Conservation (phyloP, 2,888 invertebrate species). For the Idaea straminata region DNA sequence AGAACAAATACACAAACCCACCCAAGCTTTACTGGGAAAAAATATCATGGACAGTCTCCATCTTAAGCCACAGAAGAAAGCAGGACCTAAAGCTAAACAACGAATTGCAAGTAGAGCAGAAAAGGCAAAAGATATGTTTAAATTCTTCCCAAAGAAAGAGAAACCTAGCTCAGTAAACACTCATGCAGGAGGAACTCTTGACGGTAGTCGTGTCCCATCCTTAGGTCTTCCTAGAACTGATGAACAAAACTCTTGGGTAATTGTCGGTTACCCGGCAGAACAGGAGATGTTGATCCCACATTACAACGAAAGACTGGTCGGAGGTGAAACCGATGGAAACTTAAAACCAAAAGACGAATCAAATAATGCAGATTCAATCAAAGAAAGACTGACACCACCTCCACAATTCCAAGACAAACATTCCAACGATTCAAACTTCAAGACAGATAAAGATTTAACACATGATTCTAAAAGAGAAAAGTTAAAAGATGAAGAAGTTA, state of each 20-base stretch:
- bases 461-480: slow-evolving; percentile 73
- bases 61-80: slow-evolving; percentile 70
- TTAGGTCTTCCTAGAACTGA: slow-evolving; percentile 65
- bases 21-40: slow-evolving; percentile 68
- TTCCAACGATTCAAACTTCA: slow-evolving; percentile 56
- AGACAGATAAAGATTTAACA: slow-evolving; percentile 58
- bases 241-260: slow-evolving; percentile 68
- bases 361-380: slow-evolving; percentile 44
- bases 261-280: slow-evolving; percentile 63
- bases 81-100: slow-evolving; percentile 71
- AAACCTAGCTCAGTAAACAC: slow-evolving; percentile 54
- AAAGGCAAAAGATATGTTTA: slow-evolving; percentile 61
- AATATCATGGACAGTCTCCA: slow-evolving; percentile 75
- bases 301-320: slow-evolving; percentile 68
- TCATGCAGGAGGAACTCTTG: slow-evolving; percentile 61
- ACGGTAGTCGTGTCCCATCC: slow-evolving; percentile 68
- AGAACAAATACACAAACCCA: slow-evolving; percentile 61
- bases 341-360: slow-evolving; percentile 43
- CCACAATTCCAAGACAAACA: slow-evolving; percentile 71
- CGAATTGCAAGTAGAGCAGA: slow-evolving; percentile 58
- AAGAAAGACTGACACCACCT: slow-evolving; percentile 66
- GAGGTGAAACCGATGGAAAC: slow-evolving; percentile 47
- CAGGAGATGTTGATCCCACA: slow-evolving; percentile 66
- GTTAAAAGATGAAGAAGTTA: slow-evolving; percentile 65
- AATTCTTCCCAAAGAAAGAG: slow-evolving; percentile 67